Conservation (phyloP, 2,113 vertebrate species). For the Crotalus helleri region DNA sequence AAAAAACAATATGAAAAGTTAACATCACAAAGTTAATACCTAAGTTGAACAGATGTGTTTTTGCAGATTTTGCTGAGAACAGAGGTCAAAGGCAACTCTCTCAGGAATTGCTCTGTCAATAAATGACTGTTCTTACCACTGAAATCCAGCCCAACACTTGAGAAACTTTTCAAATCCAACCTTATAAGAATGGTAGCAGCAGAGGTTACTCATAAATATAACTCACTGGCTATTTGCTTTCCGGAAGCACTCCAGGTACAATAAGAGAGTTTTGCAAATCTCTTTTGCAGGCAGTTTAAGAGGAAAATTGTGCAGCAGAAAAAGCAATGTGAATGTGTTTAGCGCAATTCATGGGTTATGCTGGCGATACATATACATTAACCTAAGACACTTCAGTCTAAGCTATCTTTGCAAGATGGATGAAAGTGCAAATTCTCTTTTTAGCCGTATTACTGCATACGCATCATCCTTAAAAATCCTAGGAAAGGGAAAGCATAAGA, state of each 20-base stretch:
- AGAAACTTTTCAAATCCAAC: background rate
- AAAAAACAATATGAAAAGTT: background rate
- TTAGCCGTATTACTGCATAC: background rate
- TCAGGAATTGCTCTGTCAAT: background rate
- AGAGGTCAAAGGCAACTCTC: background rate
- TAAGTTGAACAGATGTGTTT: background rate
- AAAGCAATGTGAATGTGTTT: background rate
- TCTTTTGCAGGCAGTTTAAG: background rate
- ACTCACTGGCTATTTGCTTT: background rate
- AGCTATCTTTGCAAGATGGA: background rate
- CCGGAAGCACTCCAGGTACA: background rate
- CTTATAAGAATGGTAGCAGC: conserved; percentile 5
- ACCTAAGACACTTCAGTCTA: background rate
- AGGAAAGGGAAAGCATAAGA: background rate
- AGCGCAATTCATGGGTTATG: background rate
- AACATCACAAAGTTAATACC: background rate
- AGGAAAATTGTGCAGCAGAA: background rate
- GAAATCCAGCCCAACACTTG: background rate
- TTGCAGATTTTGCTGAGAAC: background rate
- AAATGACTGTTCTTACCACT: background rate
- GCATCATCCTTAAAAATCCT: background rate
- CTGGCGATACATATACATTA: background rate
- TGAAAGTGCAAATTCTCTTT: background rate
- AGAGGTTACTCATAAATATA: background rate
- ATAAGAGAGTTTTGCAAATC: background rate